Base-by-base conservation (phyloP, 2,113 vertebrate species). In the Xiphias gladius region DNA sequence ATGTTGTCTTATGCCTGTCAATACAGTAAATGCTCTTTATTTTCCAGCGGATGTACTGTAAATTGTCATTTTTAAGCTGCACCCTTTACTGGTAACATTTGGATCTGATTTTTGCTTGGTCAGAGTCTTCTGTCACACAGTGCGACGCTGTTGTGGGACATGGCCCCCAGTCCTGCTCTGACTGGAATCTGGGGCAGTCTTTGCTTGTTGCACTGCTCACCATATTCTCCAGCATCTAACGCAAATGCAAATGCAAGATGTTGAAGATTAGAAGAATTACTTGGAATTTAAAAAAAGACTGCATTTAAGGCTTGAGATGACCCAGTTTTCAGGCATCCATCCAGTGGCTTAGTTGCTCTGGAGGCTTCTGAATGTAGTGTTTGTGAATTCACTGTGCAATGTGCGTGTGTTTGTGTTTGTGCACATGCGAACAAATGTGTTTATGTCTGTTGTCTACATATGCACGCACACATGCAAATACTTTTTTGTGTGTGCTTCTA, bases 181-280 rank as follows among this genome's bases (percentile, higher is more conserved):
- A 71, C 65, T 75, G 50, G 26, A 87, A 86, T 83, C 77, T 65
- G 73, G 41, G 63, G 43, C 67, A 73, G 37, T 52, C 30, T 84
- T 62, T 71, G 52, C 59, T 87, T 68, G 54, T 66, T 84, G 32
- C 63, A 76, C 67, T 58, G 63, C 79, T 88, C 75, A 73, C 57
- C 65, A 78, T 69, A 58, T 85, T 86, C 83, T 79, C 58, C 63
- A 80, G 76, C 82, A 80, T 86, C 63, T 54, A 76, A 41, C 7
- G 84, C 65, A 77, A 83, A 74, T 81, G 84, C 65, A 81, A 85
- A 74, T 65, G 50, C 64, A 86, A 89, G 91, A 94, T 93, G 86
- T 79, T 85, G 75, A 89, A 92, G 91, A 94, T 93, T 92, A 90
- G 92, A 93, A 85, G 86, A 91, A 92, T 85, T 81, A 91, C 82